A percentile compares a stretch with the other conserved stretches of the same genome.
Conservation (phyloP, 2,113 vertebrate species). For the Lepisosteus osseus region DNA sequence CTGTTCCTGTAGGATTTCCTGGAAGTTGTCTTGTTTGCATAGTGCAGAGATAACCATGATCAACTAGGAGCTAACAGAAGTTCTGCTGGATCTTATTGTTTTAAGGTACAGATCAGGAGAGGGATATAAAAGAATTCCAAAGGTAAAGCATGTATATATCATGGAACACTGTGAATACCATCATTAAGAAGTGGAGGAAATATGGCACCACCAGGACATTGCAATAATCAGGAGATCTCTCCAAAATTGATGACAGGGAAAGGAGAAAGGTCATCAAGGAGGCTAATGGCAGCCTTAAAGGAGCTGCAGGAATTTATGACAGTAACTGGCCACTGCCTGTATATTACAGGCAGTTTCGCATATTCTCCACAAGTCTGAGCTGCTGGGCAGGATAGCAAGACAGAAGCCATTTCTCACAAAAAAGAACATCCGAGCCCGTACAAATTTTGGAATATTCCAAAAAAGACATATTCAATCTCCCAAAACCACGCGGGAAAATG, state of each 20-base stretch:
- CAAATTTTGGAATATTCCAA: background rate
- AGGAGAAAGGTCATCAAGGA: background rate
- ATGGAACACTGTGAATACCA: too few relatives aligned
- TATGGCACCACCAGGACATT: background rate
- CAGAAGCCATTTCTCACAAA: slow-evolving; percentile 1
- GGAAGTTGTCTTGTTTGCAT: too few relatives aligned
- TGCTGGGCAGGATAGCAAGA: background rate
- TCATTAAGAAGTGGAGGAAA: background rate
- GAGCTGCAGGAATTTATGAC: background rate
- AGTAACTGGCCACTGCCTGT: background rate
- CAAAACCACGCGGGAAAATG: background rate
- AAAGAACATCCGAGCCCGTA: background rate
- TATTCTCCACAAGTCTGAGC: background rate
- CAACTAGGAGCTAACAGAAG: too few relatives aligned
- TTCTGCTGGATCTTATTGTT: too few relatives aligned
- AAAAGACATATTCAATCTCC: background rate
- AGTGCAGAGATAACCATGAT: too few relatives aligned
- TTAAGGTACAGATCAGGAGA: too few relatives aligned
- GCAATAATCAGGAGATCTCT: background rate
- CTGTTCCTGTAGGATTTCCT: too few relatives aligned
- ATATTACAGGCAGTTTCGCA: background rate
- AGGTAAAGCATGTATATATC: too few relatives aligned
- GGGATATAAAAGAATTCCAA: too few relatives aligned
- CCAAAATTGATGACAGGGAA: background rate
- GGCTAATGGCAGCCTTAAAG: background rate